These are phyloP conservation scores for Patiria miniata DNA, from an alignment of 35 echinoderm and acorn worm species.

Conservation along the genomic window DNA sequence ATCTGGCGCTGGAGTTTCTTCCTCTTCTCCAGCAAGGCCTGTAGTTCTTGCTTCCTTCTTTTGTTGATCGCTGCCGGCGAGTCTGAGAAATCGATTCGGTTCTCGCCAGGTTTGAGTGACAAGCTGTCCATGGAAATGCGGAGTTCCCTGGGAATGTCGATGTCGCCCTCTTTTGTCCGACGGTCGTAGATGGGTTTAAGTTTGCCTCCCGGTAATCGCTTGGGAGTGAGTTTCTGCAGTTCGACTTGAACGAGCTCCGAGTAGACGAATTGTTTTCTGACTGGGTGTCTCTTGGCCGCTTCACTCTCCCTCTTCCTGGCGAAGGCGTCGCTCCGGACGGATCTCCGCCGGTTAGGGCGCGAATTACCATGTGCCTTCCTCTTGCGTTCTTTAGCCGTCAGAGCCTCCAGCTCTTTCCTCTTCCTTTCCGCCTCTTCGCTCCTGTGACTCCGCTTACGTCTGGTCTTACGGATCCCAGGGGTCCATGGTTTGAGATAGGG, in stretches of 20 bases:
- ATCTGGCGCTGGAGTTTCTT: conserved; percentile 33
- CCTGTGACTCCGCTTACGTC: conserved; percentile 51
- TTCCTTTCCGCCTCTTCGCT: conserved; percentile 30
- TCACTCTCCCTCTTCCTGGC: conserved; percentile 41
- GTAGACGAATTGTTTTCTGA: conserved; percentile 74
- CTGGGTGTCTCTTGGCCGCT: conserved; percentile 44
- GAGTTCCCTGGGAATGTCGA: conserved; percentile 40
- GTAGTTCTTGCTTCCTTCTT: conserved; percentile 48
- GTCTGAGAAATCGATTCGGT: neutral
- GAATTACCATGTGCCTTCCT: neutral
- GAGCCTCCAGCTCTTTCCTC: neutral
- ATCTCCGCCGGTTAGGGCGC: conserved; percentile 5
- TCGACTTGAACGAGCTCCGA: conserved; percentile 62
- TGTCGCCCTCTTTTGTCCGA: conserved; percentile 47
- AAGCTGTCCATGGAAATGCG: conserved; percentile 35
- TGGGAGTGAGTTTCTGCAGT: conserved; percentile 58
- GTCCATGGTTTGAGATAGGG: conserved; percentile 10
- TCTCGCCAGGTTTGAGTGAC: conserved; percentile 14
- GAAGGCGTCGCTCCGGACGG: neutral
- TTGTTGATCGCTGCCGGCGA: conserved; percentile 54
- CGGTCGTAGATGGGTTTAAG: conserved; percentile 81
- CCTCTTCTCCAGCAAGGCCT: conserved; percentile 59
- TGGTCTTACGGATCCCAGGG: conserved; percentile 37
- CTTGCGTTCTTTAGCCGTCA: conserved; percentile 13
- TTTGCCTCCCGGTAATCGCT: conserved; percentile 63